phyloP scores from a whole-genome alignment of 2,113 vertebrate species.

The Sylvilagus bachmani region DNA sequence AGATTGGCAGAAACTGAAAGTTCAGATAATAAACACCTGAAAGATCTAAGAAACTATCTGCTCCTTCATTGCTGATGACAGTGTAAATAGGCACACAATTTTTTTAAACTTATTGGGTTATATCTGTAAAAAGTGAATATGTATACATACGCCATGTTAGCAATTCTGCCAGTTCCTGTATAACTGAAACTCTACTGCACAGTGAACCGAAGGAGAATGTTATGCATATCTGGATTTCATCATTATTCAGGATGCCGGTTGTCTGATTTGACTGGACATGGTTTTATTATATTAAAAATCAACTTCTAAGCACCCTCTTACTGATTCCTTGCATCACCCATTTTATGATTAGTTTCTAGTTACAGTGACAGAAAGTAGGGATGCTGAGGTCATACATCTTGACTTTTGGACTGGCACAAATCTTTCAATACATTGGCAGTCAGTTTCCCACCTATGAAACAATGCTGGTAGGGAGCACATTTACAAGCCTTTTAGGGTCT shows the following conservation, averaged over 20 bases:
- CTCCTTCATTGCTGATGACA: background rate
- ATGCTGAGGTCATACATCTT: background rate
- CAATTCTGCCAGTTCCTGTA: background rate
- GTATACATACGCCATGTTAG: fast-evolving
- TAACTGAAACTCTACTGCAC: background rate
- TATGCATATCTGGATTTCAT: background rate
- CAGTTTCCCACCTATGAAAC: background rate
- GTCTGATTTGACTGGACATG: background rate
- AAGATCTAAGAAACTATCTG: background rate
- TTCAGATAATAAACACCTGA: background rate
- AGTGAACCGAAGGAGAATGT: too few species aligned
- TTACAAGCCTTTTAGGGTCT: background rate
- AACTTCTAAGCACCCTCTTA: background rate
- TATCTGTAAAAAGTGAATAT: background rate
- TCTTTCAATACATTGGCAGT: background rate
- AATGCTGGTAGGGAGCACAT: background rate
- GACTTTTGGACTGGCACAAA: background rate
- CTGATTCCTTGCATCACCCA: background rate
- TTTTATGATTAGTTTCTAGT: background rate
- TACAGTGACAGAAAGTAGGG: background rate
- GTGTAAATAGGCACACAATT: background rate
- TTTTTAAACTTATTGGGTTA: background rate
- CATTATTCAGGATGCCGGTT: background rate
- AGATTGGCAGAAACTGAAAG: background rate
- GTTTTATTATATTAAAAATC: background rate